Evolutionary conservation across 2,113 vertebrate genomes (phyloP).

Genomic region (Microcebus murinus): DNA sequence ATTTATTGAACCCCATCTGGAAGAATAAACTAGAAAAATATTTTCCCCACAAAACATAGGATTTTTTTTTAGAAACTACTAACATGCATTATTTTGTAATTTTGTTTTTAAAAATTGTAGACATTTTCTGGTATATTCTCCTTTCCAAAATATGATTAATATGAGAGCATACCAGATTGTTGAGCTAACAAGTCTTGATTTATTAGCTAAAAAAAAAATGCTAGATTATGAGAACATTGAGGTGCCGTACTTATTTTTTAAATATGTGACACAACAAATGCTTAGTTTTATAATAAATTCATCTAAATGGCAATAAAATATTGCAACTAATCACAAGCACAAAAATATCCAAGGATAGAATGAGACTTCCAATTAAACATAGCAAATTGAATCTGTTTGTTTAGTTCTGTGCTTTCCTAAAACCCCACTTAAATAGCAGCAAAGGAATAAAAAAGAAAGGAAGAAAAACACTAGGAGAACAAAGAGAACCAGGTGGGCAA

Average conservation of each 20-base stretch:
- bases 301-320: neutral
- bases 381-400: neutral
- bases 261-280: neutral
- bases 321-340: neutral
- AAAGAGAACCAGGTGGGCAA: neutral
- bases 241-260: neutral
- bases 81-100: neutral
- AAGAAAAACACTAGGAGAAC: neutral
- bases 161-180: neutral
- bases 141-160: neutral
- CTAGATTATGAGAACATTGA: neutral
- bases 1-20: neutral
- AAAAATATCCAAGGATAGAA: constrained; percentile 4
- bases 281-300: neutral
- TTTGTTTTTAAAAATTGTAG: neutral
- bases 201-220: neutral
- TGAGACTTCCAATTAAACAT: neutral
- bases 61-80: neutral
- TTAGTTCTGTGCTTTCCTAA: constrained; percentile 36
- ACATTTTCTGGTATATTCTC: constrained; percentile 1
- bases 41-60: neutral
- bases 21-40: constrained; percentile 1
- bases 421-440: neutral
- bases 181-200: neutral
- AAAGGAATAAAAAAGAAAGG: neutral